Evolutionary conservation across 2,113 vertebrate genomes (phyloP), one percentile per base, ranked within the genome.

Genomic region (Atherinomorus stipes): DNA sequence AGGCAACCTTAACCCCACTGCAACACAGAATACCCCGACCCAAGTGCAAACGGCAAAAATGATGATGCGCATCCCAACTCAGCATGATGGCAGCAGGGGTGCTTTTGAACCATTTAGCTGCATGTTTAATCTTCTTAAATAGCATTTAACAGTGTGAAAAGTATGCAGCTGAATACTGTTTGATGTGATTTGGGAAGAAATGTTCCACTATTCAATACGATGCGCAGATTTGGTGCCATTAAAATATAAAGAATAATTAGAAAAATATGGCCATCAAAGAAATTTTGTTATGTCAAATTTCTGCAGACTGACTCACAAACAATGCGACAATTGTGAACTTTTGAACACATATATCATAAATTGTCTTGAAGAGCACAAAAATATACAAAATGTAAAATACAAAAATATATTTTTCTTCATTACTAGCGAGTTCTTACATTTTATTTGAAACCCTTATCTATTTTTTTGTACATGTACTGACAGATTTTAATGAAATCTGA

Each of bases 61-160:
- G 51, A 59, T 65, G 45, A 25, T 38, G 50, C 58, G 51, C 51
- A 54, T 81, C 37, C 44, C 49, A 23, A 37, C 61, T 56, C 61
- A 18, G 47, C 26, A 26, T 34, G 79, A 75, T 15, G 19, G 40
- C 56, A 26, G 40, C 11, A 31, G 45, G 61, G 49, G 4, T 49
- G 58, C 15, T 68, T 40, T n/a, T 50, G 53, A 42, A 68, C 51
- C 45, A 34, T 63, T 71, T 67, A 52, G 19, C 57, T 25, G 42
- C 38, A 51, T 45, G 58, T 68, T 70, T 37, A 53, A 51, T 47
- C 7, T 7, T 34, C 31, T 34, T 8, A 34, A 34, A 34, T 34
- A 34, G 31, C 9, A 34, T 34, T 6, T 34, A 8, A 34, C 31
- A 34, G 31, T 8, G 9, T 47, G 53, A 4, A 22, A 68, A n/a